These are phyloP conservation scores for Pandemis cinnamomeana DNA, from an alignment of 2,888 invertebrate species.

Conservation along the genomic window DNA sequence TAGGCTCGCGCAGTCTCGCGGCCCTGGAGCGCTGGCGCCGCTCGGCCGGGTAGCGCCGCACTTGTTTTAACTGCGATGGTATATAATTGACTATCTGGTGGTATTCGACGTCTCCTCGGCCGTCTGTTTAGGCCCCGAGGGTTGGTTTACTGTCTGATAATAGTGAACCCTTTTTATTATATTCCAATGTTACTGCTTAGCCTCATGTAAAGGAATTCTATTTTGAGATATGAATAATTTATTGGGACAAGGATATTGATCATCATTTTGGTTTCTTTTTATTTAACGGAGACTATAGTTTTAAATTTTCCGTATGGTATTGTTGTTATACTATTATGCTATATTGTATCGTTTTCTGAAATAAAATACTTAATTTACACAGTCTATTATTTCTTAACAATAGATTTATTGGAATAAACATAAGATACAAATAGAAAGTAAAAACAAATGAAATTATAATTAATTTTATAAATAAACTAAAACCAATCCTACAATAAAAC, in stretches of 20 bases:
- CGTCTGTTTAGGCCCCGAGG: slow-evolving; percentile 14
- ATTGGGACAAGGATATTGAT: slow-evolving; percentile 55
- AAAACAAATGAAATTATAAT: too few species aligned
- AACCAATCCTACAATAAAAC: too few species aligned
- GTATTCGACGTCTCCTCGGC: slow-evolving; percentile 6
- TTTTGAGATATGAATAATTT: slow-evolving; percentile 54
- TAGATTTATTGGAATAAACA: background rate
- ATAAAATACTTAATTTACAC: slow-evolving; percentile 82
- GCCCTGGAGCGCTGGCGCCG: background rate
- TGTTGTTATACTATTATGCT: slow-evolving; percentile 81
- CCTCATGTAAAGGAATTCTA: slow-evolving; percentile 48
- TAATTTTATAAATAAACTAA: too few species aligned
- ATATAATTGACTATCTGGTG: slow-evolving; percentile 4
- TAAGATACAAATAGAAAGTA: too few species aligned
- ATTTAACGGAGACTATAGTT: slow-evolving; percentile 59
- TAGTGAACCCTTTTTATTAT: slow-evolving; percentile 23
- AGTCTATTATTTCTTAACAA: slow-evolving; percentile 40
- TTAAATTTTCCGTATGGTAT: slow-evolving; percentile 71
- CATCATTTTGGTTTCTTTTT: slow-evolving; percentile 57
- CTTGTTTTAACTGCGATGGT: background rate
- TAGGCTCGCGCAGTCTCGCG: too few species aligned
- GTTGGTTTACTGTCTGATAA: slow-evolving; percentile 12
- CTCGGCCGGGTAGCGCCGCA: slow-evolving; percentile 19
- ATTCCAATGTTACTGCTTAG: slow-evolving; percentile 40
- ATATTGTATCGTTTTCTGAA: slow-evolving; percentile 83